Percentiles rank a stretch among this genome's conserved stretches.
These are phyloP conservation scores for Cherax destructor DNA, from an alignment of 1,140 invertebrate species.

Conservation along the genomic window DNA sequence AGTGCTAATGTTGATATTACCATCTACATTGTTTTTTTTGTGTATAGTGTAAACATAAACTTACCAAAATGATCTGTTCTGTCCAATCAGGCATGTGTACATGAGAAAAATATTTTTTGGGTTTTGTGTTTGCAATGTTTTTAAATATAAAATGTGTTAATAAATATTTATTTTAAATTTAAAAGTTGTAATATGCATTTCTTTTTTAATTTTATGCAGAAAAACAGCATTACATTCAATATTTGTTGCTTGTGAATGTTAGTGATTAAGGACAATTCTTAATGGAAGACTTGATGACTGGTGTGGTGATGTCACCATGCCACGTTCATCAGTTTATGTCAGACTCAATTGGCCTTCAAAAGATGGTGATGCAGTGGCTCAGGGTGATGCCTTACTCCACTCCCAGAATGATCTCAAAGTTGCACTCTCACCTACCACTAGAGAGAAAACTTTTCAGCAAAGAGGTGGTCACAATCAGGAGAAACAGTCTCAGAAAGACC, in stretches of 20 bases:
- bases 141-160: no score
- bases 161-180: no score
- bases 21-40: no score
- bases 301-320: slow-evolving; percentile 45
- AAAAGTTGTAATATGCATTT: not conserved
- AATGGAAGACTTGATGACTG: not conserved
- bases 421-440: not conserved
- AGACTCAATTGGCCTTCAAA: slow-evolving; percentile 41
- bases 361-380: not conserved
- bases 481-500: not conserved
- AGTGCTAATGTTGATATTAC: no score
- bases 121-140: no score
- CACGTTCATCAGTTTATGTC: slow-evolving; percentile 48
- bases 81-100: no score
- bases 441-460: not conserved
- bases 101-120: no score
- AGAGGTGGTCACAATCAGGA: not conserved
- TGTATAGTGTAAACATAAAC: no score
- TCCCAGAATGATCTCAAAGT: not conserved
- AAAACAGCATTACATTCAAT: not conserved
- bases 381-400: not conserved
- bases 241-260: not conserved
- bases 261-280: slow-evolving; percentile 2
- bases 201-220: not conserved
- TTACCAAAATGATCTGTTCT: no score